Conservation (phyloP, 1,140 invertebrate species). For the Lethocerus indicus region DNA sequence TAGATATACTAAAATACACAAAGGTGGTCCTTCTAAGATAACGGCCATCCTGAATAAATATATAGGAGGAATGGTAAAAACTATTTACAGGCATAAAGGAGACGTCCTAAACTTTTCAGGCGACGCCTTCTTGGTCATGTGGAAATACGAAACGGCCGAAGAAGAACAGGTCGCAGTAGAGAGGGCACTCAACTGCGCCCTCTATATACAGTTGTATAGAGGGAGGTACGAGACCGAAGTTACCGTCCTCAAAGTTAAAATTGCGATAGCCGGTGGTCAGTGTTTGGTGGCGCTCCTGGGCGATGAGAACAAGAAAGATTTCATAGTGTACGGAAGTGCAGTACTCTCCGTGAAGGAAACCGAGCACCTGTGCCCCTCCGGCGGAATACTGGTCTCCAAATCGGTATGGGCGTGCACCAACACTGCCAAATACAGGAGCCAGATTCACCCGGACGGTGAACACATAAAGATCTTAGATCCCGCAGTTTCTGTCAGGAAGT, state of each 20-base stretch:
- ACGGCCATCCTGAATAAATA: too few relatives aligned
- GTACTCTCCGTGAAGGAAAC: constrained; percentile 37
- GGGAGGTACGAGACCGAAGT: constrained; percentile 38
- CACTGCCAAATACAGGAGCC: constrained; percentile 3
- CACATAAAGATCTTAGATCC: background rate
- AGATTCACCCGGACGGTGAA: constrained; percentile 1
- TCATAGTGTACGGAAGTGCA: constrained; percentile 37
- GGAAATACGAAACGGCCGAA: constrained; percentile 31
- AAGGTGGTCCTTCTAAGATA: too few relatives aligned
- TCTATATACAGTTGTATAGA: constrained; percentile 42
- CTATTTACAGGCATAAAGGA: too few relatives aligned
- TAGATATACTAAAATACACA: too few relatives aligned
- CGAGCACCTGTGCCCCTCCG: constrained; percentile 11
- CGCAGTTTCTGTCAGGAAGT: background rate
- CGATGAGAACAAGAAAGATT: constrained; percentile 29
- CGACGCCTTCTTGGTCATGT: constrained; percentile 44
- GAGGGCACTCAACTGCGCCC: constrained; percentile 38
- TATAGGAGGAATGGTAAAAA: too few relatives aligned
- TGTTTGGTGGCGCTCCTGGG: constrained; percentile 38
- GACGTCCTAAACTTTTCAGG: constrained; percentile 22
- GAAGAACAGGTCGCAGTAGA: constrained; percentile 36
- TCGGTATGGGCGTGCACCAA: constrained; percentile 7
- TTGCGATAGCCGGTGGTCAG: constrained; percentile 40
- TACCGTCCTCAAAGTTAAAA: constrained; percentile 37
- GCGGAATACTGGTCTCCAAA: constrained; percentile 10